A percentile compares a stretch with the other conserved stretches of the same genome.
Evolutionary conservation across 2,888 invertebrate species (phyloP).

Genomic region (Nomada flava): DNA sequence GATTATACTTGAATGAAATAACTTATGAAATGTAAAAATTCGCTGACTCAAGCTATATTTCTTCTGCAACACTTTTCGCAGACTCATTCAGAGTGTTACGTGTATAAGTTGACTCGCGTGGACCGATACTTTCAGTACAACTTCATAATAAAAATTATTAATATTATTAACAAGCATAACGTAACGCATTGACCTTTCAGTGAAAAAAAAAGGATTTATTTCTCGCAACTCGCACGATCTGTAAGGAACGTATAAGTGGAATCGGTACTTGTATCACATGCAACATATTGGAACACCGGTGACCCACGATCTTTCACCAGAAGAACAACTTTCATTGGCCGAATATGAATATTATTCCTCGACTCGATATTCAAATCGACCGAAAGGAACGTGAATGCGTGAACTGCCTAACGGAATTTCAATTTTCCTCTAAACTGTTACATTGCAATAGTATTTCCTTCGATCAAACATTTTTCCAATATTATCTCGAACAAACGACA

Average conservation of each 20-base stretch:
- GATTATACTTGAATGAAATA: conserved; percentile 4
- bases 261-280: not conserved
- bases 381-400: conserved; percentile 2
- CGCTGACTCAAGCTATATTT: not conserved
- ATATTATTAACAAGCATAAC: not conserved
- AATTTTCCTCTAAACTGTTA: not conserved
- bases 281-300: not conserved
- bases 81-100: not conserved
- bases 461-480: not conserved
- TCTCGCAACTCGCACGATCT: not conserved
- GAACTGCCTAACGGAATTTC: not conserved
- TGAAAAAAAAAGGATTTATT: not conserved
- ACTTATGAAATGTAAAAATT: not conserved
- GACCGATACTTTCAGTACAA: not conserved
- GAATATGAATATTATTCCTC: conserved; percentile 3
- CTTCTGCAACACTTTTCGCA: not conserved
- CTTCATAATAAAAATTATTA: not conserved
- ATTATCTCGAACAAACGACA: not conserved
- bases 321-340: conserved; percentile 15
- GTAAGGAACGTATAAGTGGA: not conserved
- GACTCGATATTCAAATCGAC: not conserved
- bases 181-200: too few species aligned
- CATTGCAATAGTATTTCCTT: too few species aligned
- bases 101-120: not conserved
- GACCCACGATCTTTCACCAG: conserved; percentile 1